Base-by-base conservation (phyloP, 1,140 invertebrate species). In the Leguminivora glycinivorella region DNA sequence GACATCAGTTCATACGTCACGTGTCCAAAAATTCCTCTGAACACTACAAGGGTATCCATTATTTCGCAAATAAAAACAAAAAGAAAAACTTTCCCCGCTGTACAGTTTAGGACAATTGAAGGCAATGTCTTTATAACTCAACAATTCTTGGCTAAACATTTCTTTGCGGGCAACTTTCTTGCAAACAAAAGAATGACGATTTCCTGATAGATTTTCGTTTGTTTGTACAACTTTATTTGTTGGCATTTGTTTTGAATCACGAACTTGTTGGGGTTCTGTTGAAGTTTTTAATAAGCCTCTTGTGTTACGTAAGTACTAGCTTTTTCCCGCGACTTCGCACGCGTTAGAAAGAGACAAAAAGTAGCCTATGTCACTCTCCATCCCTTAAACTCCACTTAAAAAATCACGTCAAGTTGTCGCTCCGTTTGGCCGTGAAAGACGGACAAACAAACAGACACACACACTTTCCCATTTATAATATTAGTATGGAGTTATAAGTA, bases 241-340 rank as follows among this genome's bases (percentile, higher is more conserved):
- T 63, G 34, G 58, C 58, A 31, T 63, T 63, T 63, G 58, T 63
- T 29, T 63, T 34, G 58, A 63, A 63, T 63, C 58, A 63, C 58
- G 10, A 63, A 63, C 58, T 63, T 63, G 19, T 63, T 63, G 34
- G 58, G 26, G 58, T 31, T 63, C 58, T 22, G 3, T n/a, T 10
- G 0, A n/a, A 5, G 40, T 43, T 43, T 43, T 2, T 43, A 10
- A 43, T 43, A 43, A 43, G 40, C 14, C 40, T 17, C 14, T 43
- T 17, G n/a, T n/a, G n/a, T n/a, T n/a, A n/a, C n/a, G n/a, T n/a
- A n/a, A n/a, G n/a, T n/a, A n/a, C n/a, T n/a, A n/a, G n/a, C n/a
- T n/a, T n/a, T n/a, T n/a, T n/a, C n/a, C n/a, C n/a, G n/a, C n/a
- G n/a, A n/a, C n/a, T n/a, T n/a, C n/a, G n/a, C n/a, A n/a, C n/a